Conservation (phyloP, 2,888 invertebrate genomes). For the Nudaria mundana region DNA sequence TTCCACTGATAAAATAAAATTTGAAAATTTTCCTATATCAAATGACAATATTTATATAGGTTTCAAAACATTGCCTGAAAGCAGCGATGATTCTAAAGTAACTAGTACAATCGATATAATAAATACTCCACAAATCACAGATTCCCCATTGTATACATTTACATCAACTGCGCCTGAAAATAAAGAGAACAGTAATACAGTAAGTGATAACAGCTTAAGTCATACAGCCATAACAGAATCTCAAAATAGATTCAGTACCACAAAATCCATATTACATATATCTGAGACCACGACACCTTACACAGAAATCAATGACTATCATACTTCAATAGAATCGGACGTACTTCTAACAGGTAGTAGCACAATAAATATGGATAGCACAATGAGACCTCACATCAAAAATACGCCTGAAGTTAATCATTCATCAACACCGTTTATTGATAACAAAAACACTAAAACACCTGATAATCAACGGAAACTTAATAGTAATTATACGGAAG, state of each 20-base stretch:
- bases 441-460: slow-evolving; percentile 68
- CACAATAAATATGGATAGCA: slow-evolving; percentile 62
- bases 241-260: slow-evolving; percentile 14
- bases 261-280: no score
- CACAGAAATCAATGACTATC: slow-evolving; percentile 26
- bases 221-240: slow-evolving; percentile 21
- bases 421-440: slow-evolving; percentile 42
- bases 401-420: slow-evolving; percentile 38
- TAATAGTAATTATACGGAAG: slow-evolving; percentile 57
- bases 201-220: slow-evolving; percentile 1
- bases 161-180: slow-evolving; percentile 1
- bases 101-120: not conserved
- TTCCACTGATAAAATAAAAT: not conserved
- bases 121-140: slow-evolving; percentile 1
- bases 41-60: not conserved
- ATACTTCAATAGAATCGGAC: slow-evolving; percentile 45
- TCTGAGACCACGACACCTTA: slow-evolving; percentile 24
- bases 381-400: slow-evolving; percentile 48
- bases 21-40: not conserved
- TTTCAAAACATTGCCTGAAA: not conserved
- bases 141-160: slow-evolving; percentile 1
- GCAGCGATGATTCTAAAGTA: not conserved
- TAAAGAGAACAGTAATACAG: not conserved
- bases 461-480: slow-evolving; percentile 71
- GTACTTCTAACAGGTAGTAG: slow-evolving; percentile 61